Conservation (phyloP, 2,113 vertebrate species). For the Sylvilagus bachmani region DNA sequence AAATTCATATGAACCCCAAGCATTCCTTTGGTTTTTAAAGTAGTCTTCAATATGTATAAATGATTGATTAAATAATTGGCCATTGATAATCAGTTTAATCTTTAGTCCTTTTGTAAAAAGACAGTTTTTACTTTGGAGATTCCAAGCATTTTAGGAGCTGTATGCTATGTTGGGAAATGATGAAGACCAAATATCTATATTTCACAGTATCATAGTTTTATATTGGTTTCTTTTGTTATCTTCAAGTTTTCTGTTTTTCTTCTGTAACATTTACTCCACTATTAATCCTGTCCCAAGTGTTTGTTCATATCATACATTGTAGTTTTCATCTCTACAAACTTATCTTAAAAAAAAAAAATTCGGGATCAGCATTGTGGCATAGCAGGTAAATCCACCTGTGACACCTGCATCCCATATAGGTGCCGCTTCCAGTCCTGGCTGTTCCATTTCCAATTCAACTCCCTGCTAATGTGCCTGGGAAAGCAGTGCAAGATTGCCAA, state of each 20-base stretch:
- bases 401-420: too few species aligned
- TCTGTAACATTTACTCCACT: neutral
- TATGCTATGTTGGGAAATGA: neutral
- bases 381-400: too few species aligned
- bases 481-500: too few species aligned
- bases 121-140: neutral
- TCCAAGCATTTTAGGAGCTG: neutral
- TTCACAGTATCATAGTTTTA: neutral
- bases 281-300: neutral
- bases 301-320: neutral
- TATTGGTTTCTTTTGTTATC: conserved; percentile 4
- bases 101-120: neutral
- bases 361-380: too few species aligned
- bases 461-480: too few species aligned
- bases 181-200: neutral
- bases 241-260: neutral
- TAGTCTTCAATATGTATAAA: neutral
- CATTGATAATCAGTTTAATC: neutral
- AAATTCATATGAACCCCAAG: neutral
- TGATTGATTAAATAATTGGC: neutral
- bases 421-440: too few species aligned
- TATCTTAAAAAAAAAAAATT: neutral
- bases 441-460: too few species aligned
- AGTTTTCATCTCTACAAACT: neutral
- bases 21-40: neutral